Evolutionary conservation across 2,797 vertebrate genomes (phyloP).

Genomic region (Eutrigla gurnardus): DNA sequence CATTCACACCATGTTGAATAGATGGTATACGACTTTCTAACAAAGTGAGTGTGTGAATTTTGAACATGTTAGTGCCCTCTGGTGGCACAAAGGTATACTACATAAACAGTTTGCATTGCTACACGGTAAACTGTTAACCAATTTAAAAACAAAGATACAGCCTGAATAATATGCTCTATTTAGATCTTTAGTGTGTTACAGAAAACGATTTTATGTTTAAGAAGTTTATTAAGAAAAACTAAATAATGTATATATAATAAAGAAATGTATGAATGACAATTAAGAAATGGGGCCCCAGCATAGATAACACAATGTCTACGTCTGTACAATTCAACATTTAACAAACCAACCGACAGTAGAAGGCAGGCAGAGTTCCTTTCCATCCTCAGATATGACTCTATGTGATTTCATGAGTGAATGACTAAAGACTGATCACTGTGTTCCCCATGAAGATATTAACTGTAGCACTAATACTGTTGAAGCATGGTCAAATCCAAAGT

Average conservation of each 20-base stretch:
- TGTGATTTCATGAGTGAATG: neutral
- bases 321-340: neutral
- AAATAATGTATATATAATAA: neutral
- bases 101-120: neutral
- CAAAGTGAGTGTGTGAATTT: too few relatives aligned
- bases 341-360: neutral
- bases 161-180: neutral
- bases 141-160: neutral
- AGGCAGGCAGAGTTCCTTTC: neutral
- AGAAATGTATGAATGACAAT: neutral
- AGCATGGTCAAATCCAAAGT: slow-evolving; percentile 1
- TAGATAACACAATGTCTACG: neutral
- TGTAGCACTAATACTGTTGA: neutral
- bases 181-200: neutral
- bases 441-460: neutral
- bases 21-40: too few relatives aligned
- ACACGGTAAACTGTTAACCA: neutral
- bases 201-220: neutral
- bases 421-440: neutral
- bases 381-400: too few relatives aligned
- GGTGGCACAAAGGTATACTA: neutral
- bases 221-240: too few relatives aligned
- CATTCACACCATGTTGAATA: neutral
- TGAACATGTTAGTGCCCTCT: neutral
- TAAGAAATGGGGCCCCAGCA: neutral